Evolutionary conservation across 2,797 vertebrate species (phyloP), one percentile per base, ranked within the genome.

Genomic region (Alectoris magna): DNA sequence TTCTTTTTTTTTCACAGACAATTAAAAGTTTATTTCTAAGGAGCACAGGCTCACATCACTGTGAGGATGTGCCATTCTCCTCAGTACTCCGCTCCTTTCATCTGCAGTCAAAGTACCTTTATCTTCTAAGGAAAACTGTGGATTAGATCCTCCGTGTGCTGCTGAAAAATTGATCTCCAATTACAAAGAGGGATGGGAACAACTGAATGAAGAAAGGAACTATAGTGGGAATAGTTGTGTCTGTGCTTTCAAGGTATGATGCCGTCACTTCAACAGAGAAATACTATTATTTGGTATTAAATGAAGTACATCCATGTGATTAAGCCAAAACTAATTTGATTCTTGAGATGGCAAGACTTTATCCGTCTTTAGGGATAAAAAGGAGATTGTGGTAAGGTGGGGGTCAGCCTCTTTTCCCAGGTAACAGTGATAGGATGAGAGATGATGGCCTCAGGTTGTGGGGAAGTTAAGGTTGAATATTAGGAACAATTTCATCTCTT

Each of bases 81-180:
- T 87, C 78, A 43, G 72, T 44, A 38, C 34, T 49, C 53, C 9
- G 15, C 14, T 85, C 72, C 72, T 91, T 93, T 91, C 70, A 96
- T 78, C 66, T 63, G 41, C 71, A 76, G 68, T 76, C 84, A 73
- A 90, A 84, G 90, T 19, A 53, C 22, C 68, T 58, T 80, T 53
- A 41, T 77, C 49, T 80, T 77, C 58, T 62, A 78, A 26, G 46
- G 49, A 55, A 94, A 93, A 55, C 36, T 8, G 22, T 43, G 60
- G 62, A 55, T 74, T 59, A 58, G 19, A 51, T 59, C 62, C 24
- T 53, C 51, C 62, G 10, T 22, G 6, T 24, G 62, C 62, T 72
- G 69, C 5, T 77, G 79, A 80, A 86, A 93, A 74, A 59, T 11
- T 34, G 23, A 80, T 91, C 72, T 77, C n/a, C 53, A 3, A 0